Evolutionary conservation across 2,888 invertebrate species (phyloP), one percentile per base, ranked within the genome.

Genomic region (Polyommatus iphigenia): DNA sequence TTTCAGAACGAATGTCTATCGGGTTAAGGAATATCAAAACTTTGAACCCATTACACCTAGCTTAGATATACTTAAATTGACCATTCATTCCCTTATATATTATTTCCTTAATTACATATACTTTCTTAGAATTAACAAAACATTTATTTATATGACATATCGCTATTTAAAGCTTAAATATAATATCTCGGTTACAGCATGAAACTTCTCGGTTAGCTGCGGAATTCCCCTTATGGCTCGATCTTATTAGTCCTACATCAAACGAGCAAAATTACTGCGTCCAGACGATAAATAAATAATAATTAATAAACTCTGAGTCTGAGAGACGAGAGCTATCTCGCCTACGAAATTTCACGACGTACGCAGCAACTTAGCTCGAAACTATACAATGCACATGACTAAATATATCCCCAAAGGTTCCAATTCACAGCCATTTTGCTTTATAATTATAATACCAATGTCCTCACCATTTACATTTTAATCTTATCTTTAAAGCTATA

Each of bases 401-500:
- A 32, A n/a, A n/a, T n/a, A 67, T 32, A 67, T 67, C 13, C 5
- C 29, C 13, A 6, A 29, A 62, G 46, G 32, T 41, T 75, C 77
- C 77, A 73, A 77, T 41, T 76, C 79, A 79, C 77, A 79, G 78
- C 77, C 78, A 76, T 54, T 29, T 20, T 76, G 36, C 18, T 75
- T 67, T 67, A 46, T 13, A 15, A 72, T 73, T 57, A 18, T 71
- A 41, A 24, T 75, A 41, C 54, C 6, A 59, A 62, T 59, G 80
- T 62, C 76, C 24, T 88, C 84, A 94, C 93, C 93, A 94, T 85
- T 92, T 94, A 83, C 93, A 90, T 85, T 95, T 95, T 83, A 96
- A 90, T 83, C 96, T 95, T 79, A 96, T 90, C 84, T 95, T 95
- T 83, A 98, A 94, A 76, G 96, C 94, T 79, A 96, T 89, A 88